Evolutionary conservation across 1,140 invertebrate genomes (phyloP).

Genomic region (Nomia melanderi): DNA sequence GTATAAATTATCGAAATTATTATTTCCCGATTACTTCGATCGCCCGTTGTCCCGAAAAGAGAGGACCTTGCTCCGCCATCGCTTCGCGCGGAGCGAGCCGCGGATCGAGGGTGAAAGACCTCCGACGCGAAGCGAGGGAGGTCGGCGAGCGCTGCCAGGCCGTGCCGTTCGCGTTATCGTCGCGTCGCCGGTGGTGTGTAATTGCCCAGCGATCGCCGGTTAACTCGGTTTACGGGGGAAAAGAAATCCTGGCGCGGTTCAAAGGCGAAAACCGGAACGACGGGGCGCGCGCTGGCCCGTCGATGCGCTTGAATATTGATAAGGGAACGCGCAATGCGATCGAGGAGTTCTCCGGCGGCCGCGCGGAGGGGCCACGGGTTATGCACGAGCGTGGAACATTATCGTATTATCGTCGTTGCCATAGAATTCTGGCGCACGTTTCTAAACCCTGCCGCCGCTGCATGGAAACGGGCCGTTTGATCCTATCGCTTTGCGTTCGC

Average conservation of each 20-base stretch:
- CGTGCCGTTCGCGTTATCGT: slow-evolving; percentile 1
- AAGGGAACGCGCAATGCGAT: background rate
- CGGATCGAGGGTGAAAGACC: slow-evolving; percentile 18
- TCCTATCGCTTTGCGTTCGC: slow-evolving; percentile 30
- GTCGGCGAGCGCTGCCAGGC: too few species aligned
- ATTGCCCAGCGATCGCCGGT: background rate
- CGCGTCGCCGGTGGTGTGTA: background rate
- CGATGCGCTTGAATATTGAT: background rate
- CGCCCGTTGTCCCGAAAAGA: too few species aligned
- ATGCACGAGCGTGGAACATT: slow-evolving; percentile 28
- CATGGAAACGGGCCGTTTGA: slow-evolving; percentile 6
- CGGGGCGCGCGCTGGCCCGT: background rate
- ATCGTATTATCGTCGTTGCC: slow-evolving; percentile 51
- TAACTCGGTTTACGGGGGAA: background rate
- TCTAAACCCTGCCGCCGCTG: background rate
- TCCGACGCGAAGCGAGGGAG: background rate
- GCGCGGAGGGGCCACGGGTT: background rate
- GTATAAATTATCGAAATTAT: too few species aligned
- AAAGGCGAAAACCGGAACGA: background rate
- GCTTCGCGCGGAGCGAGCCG: too few species aligned
- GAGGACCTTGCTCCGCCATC: too few species aligned
- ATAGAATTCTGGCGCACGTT: slow-evolving; percentile 39
- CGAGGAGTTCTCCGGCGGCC: too few species aligned
- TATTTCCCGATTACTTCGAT: too few species aligned
- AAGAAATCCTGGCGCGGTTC: background rate